Evolutionary conservation across 1,140 invertebrate genomes (phyloP), one percentile per base, ranked within the genome.

Genomic region (Sminthurides bifidus): DNA sequence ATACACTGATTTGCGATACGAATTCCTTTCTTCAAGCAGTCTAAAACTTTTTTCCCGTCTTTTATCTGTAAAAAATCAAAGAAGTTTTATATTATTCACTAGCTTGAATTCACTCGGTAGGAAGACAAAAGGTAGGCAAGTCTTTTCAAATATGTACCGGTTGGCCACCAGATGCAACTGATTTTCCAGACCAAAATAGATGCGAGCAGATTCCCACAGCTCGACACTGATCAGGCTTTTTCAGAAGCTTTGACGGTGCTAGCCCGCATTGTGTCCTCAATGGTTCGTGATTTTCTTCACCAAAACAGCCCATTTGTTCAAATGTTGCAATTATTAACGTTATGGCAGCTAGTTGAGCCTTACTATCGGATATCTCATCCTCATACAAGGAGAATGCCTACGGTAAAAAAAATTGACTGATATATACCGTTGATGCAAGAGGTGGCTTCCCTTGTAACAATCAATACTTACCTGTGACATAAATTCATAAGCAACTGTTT

Each of bases 341-440:
- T 43, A 99, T 92, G 17, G 92, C 92, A 1, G 92, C 86, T 43
- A 98, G 73, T 70, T 98, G 94, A 27, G 92, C 89, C 70, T 96
- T 95, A 44, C 90, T 94, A 68, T 98, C 95, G 6, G 88, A 91
- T 65, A 98, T 95, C 73, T 98, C 95, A 70, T 99, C 95, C 71
- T 98, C 95, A 67, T 98, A 98, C 46, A 99, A 74, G 0, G 92
- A 92, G 72, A 98, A 97, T 0, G 92, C 92, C 78, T 85, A 61
- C 10, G 8, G 8, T 24, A 66, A 67, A 59, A 31, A 23, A 17
- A 56, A 30, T 35, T n/a, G n/a, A n/a, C n/a, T n/a, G n/a, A n/a
- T n/a, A n/a, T n/a, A n/a, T n/a, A n/a, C n/a, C n/a, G n/a, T n/a
- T n/a, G n/a, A n/a, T n/a, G n/a, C n/a, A n/a, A n/a, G n/a, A n/a